Conservation (phyloP, 2,113 vertebrate genomes). For the Gallinago paraguaiae region DNA sequence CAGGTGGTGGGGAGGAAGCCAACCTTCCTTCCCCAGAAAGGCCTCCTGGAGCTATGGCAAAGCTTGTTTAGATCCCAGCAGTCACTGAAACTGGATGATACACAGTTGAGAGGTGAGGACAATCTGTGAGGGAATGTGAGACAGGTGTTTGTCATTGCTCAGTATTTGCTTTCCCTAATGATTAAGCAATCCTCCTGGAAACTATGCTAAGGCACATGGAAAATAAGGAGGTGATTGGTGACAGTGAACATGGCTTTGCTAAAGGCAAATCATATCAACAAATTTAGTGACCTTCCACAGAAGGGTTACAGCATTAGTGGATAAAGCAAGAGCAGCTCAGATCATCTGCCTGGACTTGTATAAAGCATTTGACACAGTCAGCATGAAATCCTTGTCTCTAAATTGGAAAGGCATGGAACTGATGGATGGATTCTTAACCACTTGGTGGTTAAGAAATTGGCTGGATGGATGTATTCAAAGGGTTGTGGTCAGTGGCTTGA, state of each 20-base stretch:
- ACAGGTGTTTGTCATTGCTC: neutral
- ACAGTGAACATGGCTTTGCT: neutral
- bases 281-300: neutral
- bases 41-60: neutral
- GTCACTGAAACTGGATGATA: neutral
- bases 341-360: neutral
- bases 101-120: fast-evolving
- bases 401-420: neutral
- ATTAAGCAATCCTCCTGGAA: neutral
- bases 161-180: neutral
- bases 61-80: neutral
- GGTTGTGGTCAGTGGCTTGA: neutral
- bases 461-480: neutral
- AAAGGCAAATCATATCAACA: neutral
- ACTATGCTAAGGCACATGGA: neutral
- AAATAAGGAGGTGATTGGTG: neutral
- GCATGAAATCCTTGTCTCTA: neutral
- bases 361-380: neutral
- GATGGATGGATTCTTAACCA: neutral
- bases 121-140: neutral
- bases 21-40: neutral
- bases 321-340: neutral
- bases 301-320: neutral
- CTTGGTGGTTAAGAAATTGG: neutral
- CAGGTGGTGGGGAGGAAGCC: neutral